Evolutionary conservation across 1,140 invertebrate genomes (phyloP).

Genomic region (Cotesia glomerata): DNA sequence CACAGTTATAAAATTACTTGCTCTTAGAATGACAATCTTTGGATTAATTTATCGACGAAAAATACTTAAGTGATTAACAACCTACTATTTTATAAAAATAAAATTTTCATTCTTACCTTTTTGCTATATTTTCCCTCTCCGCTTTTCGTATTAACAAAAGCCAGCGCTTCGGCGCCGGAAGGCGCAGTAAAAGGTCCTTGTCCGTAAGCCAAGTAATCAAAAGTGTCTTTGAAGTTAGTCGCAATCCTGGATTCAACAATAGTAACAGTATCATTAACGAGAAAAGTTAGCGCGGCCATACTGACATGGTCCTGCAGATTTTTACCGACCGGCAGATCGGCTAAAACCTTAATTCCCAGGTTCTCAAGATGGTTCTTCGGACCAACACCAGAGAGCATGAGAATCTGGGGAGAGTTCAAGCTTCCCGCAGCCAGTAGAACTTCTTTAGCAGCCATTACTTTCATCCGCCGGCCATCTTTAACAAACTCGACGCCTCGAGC

Average conservation of each 20-base stretch:
- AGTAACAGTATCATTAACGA: conserved; percentile 69
- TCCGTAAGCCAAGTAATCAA: conserved; percentile 66
- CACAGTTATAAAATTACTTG: no score
- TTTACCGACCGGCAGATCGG: conserved; percentile 77
- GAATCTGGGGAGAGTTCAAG: conserved; percentile 67
- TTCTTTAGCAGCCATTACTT: conserved; percentile 64
- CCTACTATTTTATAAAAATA: no score
- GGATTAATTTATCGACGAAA: no score
- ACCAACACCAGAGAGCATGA: conserved; percentile 70
- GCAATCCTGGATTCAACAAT: conserved; percentile 63
- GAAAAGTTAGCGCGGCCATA: conserved; percentile 72
- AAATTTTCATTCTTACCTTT: no score
- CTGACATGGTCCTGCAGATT: conserved; percentile 83
- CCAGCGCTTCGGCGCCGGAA: conserved; percentile 75
- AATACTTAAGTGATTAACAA: no score
- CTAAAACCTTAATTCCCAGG: conserved; percentile 64
- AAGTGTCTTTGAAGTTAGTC: conserved; percentile 63
- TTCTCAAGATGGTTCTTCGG: conserved; percentile 62
- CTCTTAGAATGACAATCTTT: no score
- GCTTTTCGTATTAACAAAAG: conserved; percentile 69
- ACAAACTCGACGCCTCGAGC: conserved; percentile 74
- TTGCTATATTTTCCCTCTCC: no score
- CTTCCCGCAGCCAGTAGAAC: conserved; percentile 68
- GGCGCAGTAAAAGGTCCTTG: conserved; percentile 74
- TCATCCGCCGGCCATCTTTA: conserved; percentile 61